Percentiles rank a stretch among this genome's conserved stretches.
phyloP scores from a whole-genome alignment of 2,113 vertebrate species.

The Cygnus atratus region DNA sequence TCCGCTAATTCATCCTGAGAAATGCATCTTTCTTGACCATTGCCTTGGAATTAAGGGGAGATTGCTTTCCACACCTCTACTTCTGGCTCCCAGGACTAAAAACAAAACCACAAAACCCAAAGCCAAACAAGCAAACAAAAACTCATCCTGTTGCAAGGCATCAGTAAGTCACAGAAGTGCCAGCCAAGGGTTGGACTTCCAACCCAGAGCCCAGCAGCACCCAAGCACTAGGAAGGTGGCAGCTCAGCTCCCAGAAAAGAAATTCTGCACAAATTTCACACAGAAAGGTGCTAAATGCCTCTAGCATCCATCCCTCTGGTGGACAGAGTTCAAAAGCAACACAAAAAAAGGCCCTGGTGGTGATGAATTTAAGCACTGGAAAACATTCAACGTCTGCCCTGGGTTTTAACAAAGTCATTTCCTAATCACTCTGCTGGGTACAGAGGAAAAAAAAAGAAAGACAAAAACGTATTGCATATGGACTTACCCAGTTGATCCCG shows the following conservation, averaged over 20 bases:
- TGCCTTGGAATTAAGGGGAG: not conserved
- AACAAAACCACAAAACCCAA: not conserved
- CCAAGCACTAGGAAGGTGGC: not conserved
- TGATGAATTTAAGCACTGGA: not conserved
- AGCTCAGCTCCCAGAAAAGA: not conserved
- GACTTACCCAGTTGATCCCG: conserved; percentile 77
- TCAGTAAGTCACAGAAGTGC: not conserved
- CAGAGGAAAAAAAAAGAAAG: not conserved
- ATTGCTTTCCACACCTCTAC: not conserved
- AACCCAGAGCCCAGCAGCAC: not conserved
- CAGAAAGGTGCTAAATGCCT: not conserved
- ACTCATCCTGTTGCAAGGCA: not conserved
- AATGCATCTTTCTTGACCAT: not conserved
- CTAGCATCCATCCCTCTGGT: not conserved
- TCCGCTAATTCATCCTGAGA: not conserved
- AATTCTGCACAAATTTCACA: not conserved
- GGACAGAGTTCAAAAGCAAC: not conserved
- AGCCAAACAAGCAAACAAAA: not conserved
- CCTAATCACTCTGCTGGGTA: not conserved
- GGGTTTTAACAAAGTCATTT: not conserved
- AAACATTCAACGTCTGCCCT: not conserved
- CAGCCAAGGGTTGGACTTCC: not conserved
- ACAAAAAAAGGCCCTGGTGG: not conserved
- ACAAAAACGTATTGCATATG: not conserved
- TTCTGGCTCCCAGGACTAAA: not conserved